Percentiles rank a stretch among this genome's conserved stretches.
These are phyloP conservation scores for Poeciliopsis infans DNA, from an alignment of 2,797 vertebrate genomes.

Conservation along the genomic window DNA sequence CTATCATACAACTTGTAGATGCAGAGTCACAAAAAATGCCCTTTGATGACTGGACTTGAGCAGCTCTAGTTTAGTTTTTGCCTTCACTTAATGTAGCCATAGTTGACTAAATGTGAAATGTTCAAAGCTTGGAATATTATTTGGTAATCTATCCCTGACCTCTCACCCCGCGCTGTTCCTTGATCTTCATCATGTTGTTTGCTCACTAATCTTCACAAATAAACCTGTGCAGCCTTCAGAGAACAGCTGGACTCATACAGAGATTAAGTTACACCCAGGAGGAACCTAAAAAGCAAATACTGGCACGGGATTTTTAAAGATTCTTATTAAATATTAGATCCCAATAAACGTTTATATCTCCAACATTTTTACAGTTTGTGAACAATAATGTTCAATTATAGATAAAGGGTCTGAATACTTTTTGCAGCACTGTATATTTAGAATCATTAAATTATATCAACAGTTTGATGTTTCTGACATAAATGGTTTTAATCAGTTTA, in stretches of 20 bases:
- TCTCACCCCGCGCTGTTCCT: background rate
- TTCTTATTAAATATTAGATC: background rate
- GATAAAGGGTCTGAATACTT: background rate
- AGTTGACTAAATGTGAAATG: background rate
- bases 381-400: background rate
- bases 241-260: background rate
- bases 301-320: background rate
- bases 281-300: background rate
- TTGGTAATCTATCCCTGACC: background rate
- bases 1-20: background rate
- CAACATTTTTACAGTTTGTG: background rate
- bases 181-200: background rate
- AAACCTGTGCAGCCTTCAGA: background rate
- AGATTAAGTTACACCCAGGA: background rate
- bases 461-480: background rate
- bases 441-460: background rate
- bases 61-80: background rate
- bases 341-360: background rate
- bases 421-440: background rate
- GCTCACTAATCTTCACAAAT: background rate
- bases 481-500: background rate
- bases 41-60: background rate
- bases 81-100: no score
- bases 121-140: background rate
- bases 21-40: background rate